Percentiles rank a stretch among this genome's conserved stretches.
Conservation (phyloP, 2,888 invertebrate species). For the Leucoptera coffeella region DNA sequence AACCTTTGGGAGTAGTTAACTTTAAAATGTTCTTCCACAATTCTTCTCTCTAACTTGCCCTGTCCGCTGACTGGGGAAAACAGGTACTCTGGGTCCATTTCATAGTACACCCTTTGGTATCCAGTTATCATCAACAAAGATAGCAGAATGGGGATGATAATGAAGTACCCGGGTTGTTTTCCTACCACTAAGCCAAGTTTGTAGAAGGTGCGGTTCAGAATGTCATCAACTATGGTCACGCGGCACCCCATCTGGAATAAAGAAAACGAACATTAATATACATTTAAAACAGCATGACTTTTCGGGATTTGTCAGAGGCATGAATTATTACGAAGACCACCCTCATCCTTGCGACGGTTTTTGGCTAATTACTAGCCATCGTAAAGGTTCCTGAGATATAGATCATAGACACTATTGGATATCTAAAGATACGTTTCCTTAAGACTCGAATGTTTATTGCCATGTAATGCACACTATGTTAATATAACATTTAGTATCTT, state of each 20-base stretch:
- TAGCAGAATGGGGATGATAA: slow-evolving; percentile 78
- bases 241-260: slow-evolving; percentile 65
- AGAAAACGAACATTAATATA: slow-evolving; percentile 1
- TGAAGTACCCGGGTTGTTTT: slow-evolving; percentile 79
- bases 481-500: too few relatives aligned
- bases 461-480: too few relatives aligned
- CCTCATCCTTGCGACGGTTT: too few relatives aligned
- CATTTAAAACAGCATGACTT: background rate
- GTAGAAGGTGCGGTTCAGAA: slow-evolving; percentile 75
- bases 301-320: too few relatives aligned
- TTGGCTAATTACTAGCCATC: too few relatives aligned
- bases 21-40: slow-evolving; percentile 80
- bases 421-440: too few relatives aligned
- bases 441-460: too few relatives aligned
- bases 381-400: too few relatives aligned
- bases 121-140: slow-evolving; percentile 80
- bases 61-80: slow-evolving; percentile 86
- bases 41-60: slow-evolving; percentile 73
- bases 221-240: slow-evolving; percentile 71
- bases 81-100: slow-evolving; percentile 90
- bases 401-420: too few relatives aligned
- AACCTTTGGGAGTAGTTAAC: slow-evolving; percentile 83
- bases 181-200: slow-evolving; percentile 75
- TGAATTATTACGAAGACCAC: slow-evolving; percentile 1
- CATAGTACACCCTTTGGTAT: slow-evolving; percentile 78